Conservation (phyloP, 2,113 vertebrate genomes). For the Epinephelus cyanopodus region DNA sequence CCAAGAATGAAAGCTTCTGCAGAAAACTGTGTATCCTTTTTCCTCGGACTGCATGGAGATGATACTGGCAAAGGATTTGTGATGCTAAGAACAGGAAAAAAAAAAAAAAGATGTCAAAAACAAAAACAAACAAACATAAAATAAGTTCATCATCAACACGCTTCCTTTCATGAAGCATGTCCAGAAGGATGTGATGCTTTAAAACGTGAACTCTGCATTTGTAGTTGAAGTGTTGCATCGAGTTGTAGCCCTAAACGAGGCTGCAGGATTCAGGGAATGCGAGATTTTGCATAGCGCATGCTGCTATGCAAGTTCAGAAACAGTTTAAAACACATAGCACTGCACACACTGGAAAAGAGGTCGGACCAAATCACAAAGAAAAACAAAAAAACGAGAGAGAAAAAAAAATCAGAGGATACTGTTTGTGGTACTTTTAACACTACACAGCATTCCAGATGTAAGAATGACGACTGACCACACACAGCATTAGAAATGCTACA, state of each 20-base stretch:
- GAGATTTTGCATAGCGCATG: conserved; percentile 84
- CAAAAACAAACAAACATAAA: conserved; percentile 46
- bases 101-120: conserved; percentile 24
- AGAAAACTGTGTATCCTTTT: conserved; percentile 54
- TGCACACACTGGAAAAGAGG: conserved; percentile 77
- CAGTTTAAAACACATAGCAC: conserved; percentile 81
- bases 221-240: conserved; percentile 79
- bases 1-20: conserved; percentile 66
- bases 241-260: conserved; percentile 62
- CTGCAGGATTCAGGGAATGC: conserved; percentile 72
- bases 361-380: conserved; percentile 77
- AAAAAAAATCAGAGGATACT: conserved; percentile 62
- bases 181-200: conserved; percentile 64
- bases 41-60: conserved; percentile 63
- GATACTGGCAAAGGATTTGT: conserved; percentile 52
- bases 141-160: conserved; percentile 58
- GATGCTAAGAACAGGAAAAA: conserved; percentile 40
- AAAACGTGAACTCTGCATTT: conserved; percentile 67
- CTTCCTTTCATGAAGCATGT: conserved; percentile 62
- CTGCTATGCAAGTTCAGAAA: conserved; percentile 84
- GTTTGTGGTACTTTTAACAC: conserved; percentile 78
- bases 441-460: conserved; percentile 80
- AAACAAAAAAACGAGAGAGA: conserved; percentile 34
- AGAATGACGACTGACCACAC: conserved; percentile 77
- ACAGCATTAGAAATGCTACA: conserved; percentile 84